phyloP scores from a whole-genome alignment of 2,113 vertebrate species.

The Microcebus jonahi region DNA sequence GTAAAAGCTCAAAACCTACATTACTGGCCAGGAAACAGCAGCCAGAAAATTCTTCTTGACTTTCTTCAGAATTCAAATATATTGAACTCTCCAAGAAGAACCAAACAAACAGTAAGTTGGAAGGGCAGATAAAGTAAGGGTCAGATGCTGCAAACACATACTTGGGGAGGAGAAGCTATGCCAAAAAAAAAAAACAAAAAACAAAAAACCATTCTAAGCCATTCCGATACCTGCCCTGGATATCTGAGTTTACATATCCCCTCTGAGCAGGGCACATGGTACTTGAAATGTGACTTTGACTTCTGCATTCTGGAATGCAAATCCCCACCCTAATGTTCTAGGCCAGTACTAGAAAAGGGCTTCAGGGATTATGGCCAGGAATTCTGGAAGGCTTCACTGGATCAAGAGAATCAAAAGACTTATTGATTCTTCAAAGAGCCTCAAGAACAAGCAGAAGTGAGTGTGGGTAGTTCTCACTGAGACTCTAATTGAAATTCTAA shows the following conservation, averaged over 20 bases:
- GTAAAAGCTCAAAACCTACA: neutral
- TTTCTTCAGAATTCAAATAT: conserved; percentile 18
- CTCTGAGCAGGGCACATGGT: neutral
- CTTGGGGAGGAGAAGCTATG: neutral
- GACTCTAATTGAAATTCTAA: neutral
- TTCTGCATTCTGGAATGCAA: neutral
- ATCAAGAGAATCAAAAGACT: neutral
- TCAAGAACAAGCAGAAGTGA: neutral
- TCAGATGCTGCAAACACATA: neutral
- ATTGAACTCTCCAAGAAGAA: neutral
- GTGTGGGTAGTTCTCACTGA: neutral
- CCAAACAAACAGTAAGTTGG: neutral
- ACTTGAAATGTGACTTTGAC: neutral
- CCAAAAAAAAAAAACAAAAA: neutral
- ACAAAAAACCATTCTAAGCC: neutral
- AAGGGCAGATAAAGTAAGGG: neutral
- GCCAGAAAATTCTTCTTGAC: neutral
- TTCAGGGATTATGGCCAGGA: neutral
- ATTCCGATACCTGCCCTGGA: neutral
- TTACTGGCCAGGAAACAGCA: neutral
- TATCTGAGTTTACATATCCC: neutral
- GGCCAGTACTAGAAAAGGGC: neutral
- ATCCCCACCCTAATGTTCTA: neutral
- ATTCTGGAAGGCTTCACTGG: neutral
- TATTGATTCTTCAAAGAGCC: neutral